phyloP scores from a whole-genome alignment of 2,888 invertebrate genomes.

The Polyommatus iphigenia region DNA sequence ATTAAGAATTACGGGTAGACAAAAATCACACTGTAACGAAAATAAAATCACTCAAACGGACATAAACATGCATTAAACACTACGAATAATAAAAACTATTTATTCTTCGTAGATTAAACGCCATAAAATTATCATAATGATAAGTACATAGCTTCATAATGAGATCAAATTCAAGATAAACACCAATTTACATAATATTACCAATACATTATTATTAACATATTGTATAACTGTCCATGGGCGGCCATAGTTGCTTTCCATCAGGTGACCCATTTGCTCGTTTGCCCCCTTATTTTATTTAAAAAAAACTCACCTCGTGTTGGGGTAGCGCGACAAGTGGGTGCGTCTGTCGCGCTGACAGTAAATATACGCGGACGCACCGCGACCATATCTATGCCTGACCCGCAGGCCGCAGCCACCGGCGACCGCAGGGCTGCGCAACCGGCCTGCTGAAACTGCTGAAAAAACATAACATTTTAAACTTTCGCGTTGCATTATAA shows the following conservation, averaged over 20 bases:
- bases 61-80: background rate
- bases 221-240: background rate
- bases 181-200: background rate
- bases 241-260: too few species aligned
- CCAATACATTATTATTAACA: background rate
- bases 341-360: slow-evolving; percentile 52
- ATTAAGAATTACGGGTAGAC: too few species aligned
- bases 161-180: too few species aligned
- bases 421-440: slow-evolving; percentile 10
- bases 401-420: background rate
- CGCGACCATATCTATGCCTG: slow-evolving; percentile 44
- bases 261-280: too few species aligned
- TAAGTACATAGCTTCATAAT: too few species aligned
- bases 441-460: background rate
- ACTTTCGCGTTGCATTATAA: too few species aligned
- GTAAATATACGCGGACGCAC: slow-evolving; percentile 71
- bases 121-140: too few species aligned
- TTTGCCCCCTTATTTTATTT: too few species aligned
- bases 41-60: background rate
- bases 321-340: slow-evolving; percentile 64
- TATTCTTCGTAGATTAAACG: too few species aligned
- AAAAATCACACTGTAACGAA: too few species aligned
- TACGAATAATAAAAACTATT: too few species aligned
- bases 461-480: background rate
- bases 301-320: background rate